phyloP scores from a whole-genome alignment of 2,113 vertebrate genomes.

The Lates calcarifer region DNA sequence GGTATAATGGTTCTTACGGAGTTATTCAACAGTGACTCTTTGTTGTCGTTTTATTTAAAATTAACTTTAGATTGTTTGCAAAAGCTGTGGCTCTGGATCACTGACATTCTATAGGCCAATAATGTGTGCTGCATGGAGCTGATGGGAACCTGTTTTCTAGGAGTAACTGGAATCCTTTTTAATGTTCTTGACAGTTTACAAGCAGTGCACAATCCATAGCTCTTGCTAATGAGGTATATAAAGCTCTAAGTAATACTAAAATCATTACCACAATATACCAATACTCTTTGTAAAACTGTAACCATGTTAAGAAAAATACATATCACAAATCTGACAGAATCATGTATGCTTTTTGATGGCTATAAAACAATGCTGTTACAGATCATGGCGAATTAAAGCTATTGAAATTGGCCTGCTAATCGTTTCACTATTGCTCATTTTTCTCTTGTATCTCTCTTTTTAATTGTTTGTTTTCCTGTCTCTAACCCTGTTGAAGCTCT shows the following conservation, averaged over 20 bases:
- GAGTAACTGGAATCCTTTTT: too few species aligned
- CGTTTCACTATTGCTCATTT: slow-evolving; percentile 77
- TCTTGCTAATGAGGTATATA: neutral
- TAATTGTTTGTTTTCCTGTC: slow-evolving; percentile 95
- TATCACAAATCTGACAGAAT: neutral
- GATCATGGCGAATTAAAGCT: slow-evolving; percentile 55
- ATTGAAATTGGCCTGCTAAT: slow-evolving; percentile 73
- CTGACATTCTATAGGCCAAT: too few species aligned
- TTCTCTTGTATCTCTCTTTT: slow-evolving; percentile 85
- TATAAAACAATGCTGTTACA: slow-evolving; percentile 45
- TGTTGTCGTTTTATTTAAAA: too few species aligned
- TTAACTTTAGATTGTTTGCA: too few species aligned
- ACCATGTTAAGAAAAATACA: neutral
- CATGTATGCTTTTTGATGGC: slow-evolving; percentile 16
- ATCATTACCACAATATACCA: neutral
- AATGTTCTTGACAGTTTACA: neutral
- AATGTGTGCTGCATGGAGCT: too few species aligned
- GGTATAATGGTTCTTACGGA: neutral
- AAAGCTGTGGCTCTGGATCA: neutral
- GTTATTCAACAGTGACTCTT: neutral
- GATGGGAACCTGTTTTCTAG: too few species aligned
- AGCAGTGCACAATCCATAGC: too few species aligned
- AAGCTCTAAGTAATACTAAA: neutral
- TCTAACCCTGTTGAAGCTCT: slow-evolving; percentile 94
- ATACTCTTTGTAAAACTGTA: neutral